A percentile compares a stretch with the other conserved stretches of the same genome.
These are phyloP conservation scores for Dusona sp. DNA, from an alignment of 2,888 invertebrate species.

Conservation along the genomic window DNA sequence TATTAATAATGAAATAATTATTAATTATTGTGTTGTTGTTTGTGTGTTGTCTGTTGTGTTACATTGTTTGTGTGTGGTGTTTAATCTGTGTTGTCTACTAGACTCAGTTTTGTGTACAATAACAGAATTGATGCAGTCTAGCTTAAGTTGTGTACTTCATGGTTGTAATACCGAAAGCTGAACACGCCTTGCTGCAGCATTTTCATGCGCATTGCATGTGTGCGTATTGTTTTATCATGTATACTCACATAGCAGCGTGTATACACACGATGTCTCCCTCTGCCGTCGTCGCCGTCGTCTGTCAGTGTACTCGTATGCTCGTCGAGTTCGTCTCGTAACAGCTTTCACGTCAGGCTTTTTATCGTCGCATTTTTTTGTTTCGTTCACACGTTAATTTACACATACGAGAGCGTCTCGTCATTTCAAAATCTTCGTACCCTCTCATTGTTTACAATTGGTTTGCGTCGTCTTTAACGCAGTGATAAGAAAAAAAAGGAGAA, in stretches of 20 bases:
- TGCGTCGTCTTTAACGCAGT: slow-evolving; percentile 26
- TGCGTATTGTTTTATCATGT: slow-evolving; percentile 5
- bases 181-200: slow-evolving; percentile 67
- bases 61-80: too few species aligned
- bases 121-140: slow-evolving; percentile 17
- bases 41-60: too few species aligned
- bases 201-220: slow-evolving; percentile 49
- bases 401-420: slow-evolving; percentile 30
- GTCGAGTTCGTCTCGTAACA: slow-evolving; percentile 67
- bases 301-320: slow-evolving; percentile 39
- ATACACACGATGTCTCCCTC: slow-evolving; percentile 19
- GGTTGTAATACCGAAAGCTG: slow-evolving; percentile 56
- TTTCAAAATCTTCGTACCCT: slow-evolving; percentile 30
- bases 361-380: slow-evolving; percentile 37
- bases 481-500: slow-evolving; percentile 35
- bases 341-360: slow-evolving; percentile 66
- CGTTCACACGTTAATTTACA: neutral
- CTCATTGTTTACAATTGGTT: slow-evolving; percentile 43
- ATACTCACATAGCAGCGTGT: neutral
- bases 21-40: too few species aligned
- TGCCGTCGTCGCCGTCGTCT: neutral
- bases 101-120: slow-evolving; percentile 9
- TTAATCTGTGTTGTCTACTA: too few species aligned
- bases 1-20: too few species aligned
- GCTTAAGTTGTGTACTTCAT: slow-evolving; percentile 30